Percentiles rank a stretch among this genome's conserved stretches.
These are phyloP conservation scores for Hydrophis major DNA, from an alignment of 2,797 vertebrate species.

Conservation along the genomic window DNA sequence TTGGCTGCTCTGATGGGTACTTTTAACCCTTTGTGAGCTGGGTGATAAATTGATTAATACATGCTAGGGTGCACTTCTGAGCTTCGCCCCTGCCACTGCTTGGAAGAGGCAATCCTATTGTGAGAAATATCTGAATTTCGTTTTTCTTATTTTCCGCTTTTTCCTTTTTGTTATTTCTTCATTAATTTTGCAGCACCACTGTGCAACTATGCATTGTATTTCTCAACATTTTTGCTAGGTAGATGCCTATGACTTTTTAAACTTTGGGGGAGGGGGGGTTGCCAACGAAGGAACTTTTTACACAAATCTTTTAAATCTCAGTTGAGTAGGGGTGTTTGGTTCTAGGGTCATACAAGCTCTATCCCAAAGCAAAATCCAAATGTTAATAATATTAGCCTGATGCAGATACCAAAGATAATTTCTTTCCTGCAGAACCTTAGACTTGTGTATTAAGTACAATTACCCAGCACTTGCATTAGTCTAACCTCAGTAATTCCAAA, in stretches of 20 bases:
- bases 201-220: conserved; percentile 98
- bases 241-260: conserved; percentile 92
- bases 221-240: conserved; percentile 86
- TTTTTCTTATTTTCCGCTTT: conserved; percentile 56
- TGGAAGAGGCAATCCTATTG: conserved; percentile 79
- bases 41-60: conserved; percentile 85
- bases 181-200: conserved; percentile 83
- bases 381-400: conserved; percentile 98
- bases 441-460: conserved; percentile 97
- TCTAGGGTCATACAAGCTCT: conserved; percentile 94
- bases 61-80: conserved; percentile 85
- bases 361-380: conserved; percentile 99
- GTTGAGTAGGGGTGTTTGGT: conserved; percentile 79
- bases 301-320: conserved; percentile 82
- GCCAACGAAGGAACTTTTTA: conserved; percentile 82
- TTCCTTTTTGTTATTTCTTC: conserved; percentile 58
- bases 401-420: conserved; percentile 99
- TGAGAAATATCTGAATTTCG: conserved; percentile 69
- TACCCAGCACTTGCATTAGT: conserved; percentile 99
- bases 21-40: conserved; percentile 80
- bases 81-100: conserved; percentile 77
- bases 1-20: conserved; percentile 83
- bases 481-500: conserved; percentile 99
- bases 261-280: conserved; percentile 72
- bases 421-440: conserved; percentile 91